phyloP scores from a whole-genome alignment of 2,113 vertebrate species.

The Erinaceus europaeus region DNA sequence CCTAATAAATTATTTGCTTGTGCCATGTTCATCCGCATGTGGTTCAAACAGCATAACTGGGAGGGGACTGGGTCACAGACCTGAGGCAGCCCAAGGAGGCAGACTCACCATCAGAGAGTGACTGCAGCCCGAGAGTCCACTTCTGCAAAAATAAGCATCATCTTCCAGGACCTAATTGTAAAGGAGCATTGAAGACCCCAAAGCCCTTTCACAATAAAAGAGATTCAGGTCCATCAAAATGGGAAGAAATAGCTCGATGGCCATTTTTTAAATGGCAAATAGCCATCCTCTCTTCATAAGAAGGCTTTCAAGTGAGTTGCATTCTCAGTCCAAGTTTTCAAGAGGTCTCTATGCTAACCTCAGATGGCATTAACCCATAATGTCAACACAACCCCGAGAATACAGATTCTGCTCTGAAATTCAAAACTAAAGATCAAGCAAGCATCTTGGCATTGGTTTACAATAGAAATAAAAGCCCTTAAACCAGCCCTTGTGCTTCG shows the following conservation, averaged over 20 bases:
- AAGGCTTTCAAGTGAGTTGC: not conserved
- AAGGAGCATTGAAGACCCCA: not conserved
- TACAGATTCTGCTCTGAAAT: not conserved
- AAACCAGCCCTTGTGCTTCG: no score
- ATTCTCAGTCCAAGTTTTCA: no score
- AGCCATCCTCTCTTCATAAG: not conserved
- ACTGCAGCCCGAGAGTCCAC: not conserved
- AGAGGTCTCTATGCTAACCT: no score
- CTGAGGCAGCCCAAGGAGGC: not conserved
- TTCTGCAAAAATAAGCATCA: slow-evolving; percentile 14
- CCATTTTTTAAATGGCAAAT: slow-evolving; percentile 2
- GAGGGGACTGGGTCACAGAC: slow-evolving; percentile 37
- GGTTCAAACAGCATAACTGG: not conserved
- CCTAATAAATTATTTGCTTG: slow-evolving; percentile 35
- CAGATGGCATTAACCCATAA: not conserved
- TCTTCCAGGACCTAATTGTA: not conserved
- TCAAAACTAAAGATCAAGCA: slow-evolving; percentile 30
- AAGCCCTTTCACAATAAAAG: not conserved
- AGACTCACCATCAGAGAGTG: not conserved
- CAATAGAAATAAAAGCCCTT: not conserved
- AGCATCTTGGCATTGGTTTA: not conserved
- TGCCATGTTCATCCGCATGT: slow-evolving; percentile 34
- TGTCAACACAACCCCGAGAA: not conserved
- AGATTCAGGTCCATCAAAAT: not conserved
- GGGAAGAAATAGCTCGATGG: not conserved